These are phyloP conservation scores for Hydractinia echinata DNA, from an alignment of 30 jellyfish, hydroid and myxozoan species.

Conservation along the genomic window DNA sequence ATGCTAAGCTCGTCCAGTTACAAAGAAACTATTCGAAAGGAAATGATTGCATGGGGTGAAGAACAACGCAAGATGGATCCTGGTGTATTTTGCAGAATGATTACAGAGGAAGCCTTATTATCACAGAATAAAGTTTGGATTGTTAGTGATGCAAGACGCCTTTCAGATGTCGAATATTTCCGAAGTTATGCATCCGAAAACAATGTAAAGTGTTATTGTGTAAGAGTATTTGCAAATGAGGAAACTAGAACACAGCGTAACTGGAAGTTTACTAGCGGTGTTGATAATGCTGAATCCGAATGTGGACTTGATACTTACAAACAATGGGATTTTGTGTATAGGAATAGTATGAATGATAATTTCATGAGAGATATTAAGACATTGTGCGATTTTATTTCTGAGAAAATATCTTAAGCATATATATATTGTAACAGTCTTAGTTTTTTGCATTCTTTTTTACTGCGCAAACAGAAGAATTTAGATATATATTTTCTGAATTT, in stretches of 20 bases:
- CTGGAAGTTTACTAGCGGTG: slow-evolving; percentile 64
- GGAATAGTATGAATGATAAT: slow-evolving; percentile 35
- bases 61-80: slow-evolving; percentile 48
- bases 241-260: slow-evolving; percentile 57
- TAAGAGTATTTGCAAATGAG: slow-evolving; percentile 36
- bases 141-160: slow-evolving; percentile 61
- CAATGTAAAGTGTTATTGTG: slow-evolving; percentile 4
- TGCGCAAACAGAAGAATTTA: too few relatives aligned
- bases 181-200: slow-evolving; percentile 1
- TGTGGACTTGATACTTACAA: slow-evolving; percentile 54
- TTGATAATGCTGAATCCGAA: slow-evolving; percentile 81
- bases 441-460: too few relatives aligned
- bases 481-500: too few relatives aligned
- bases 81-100: slow-evolving; percentile 51
- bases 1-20: slow-evolving; percentile 64
- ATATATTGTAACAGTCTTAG: too few relatives aligned
- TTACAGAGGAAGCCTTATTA: slow-evolving; percentile 28
- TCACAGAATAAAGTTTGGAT: slow-evolving; percentile 48
- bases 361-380: slow-evolving; percentile 20
- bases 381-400: slow-evolving; percentile 1
- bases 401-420: too few relatives aligned
- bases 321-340: slow-evolving; percentile 62
- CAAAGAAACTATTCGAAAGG: slow-evolving; percentile 57
- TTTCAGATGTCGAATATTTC: slow-evolving; percentile 55
- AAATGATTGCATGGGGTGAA: slow-evolving; percentile 90